Evolutionary conservation across 2,113 vertebrate species (phyloP).

Genomic region (Thamnophis sirtalis): DNA sequence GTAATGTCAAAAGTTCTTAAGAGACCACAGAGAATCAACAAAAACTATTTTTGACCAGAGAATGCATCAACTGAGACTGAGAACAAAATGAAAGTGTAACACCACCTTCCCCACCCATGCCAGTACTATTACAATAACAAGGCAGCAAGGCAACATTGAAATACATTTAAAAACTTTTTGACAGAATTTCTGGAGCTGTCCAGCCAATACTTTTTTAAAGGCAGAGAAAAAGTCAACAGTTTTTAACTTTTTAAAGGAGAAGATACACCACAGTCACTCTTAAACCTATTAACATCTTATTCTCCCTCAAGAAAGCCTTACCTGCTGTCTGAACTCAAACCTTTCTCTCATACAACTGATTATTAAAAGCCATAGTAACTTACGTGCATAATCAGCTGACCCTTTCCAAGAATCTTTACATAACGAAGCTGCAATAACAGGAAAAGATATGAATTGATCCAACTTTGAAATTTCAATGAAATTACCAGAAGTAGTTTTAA

Average conservation of each 20-base stretch:
- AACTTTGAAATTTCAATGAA: background rate
- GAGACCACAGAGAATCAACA: background rate
- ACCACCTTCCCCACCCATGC: fast-evolving
- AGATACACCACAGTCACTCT: background rate
- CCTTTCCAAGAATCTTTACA: background rate
- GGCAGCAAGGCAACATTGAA: background rate
- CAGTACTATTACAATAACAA: background rate
- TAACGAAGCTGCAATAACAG: background rate
- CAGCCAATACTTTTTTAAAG: background rate
- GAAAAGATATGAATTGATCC: background rate
- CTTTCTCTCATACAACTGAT: background rate
- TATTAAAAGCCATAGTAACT: background rate
- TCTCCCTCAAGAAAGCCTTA: background rate
- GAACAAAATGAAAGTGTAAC: background rate
- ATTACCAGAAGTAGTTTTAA: background rate
- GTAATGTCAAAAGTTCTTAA: background rate
- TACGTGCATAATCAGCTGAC: background rate
- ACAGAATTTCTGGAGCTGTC: background rate
- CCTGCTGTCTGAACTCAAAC: background rate
- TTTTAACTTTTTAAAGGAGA: background rate
- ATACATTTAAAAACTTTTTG: background rate
- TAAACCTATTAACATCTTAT: background rate
- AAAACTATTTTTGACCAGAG: background rate
- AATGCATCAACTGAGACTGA: background rate
- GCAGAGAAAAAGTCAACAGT: background rate